A percentile compares a stretch with the other conserved stretches of the same genome.
Conservation (phyloP, 2,888 invertebrate genomes). For the Pristionchus exspectatus region DNA sequence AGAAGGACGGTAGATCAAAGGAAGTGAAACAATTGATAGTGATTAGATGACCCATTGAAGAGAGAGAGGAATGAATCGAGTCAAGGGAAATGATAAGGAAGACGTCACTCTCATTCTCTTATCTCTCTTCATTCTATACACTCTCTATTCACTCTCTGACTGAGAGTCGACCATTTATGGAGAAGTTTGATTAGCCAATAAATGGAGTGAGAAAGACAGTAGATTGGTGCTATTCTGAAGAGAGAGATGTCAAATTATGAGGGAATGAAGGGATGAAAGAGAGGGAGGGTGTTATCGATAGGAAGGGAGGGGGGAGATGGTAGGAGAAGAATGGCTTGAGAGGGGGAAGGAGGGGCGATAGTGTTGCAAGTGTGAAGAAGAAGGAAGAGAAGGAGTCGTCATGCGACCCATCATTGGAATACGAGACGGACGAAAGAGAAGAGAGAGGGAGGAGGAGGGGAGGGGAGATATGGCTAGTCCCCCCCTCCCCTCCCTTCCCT, state of each 20-base stretch:
- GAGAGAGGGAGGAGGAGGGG: background rate
- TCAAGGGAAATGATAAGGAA: background rate
- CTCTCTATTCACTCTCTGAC: background rate
- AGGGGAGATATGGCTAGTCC: slow-evolving; percentile 28
- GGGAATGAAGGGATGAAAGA: background rate
- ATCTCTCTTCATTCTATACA: background rate
- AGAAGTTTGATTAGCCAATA: slow-evolving; percentile 36
- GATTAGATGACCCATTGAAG: slow-evolving; percentile 32
- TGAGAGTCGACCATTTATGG: slow-evolving; percentile 31
- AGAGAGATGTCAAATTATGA: slow-evolving; percentile 15
- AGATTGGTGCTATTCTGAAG: background rate
- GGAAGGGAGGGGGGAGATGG: slow-evolving; percentile 30
- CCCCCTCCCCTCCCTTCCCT: background rate
- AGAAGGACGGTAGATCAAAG: slow-evolving; percentile 25
- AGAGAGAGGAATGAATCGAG: slow-evolving; percentile 20
- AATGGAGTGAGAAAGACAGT: slow-evolving; percentile 21
- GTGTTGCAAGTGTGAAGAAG: background rate
- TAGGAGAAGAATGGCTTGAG: background rate
- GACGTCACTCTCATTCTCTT: slow-evolving; percentile 29
- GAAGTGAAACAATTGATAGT: background rate
- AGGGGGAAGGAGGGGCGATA: background rate
- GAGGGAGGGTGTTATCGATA: background rate
- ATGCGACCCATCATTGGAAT: slow-evolving; percentile 41
- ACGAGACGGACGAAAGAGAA: slow-evolving; percentile 2
- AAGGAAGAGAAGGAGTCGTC: slow-evolving; percentile 35